phyloP scores from a whole-genome alignment of 2,113 vertebrate genomes.

The Clarias batrachus region DNA sequence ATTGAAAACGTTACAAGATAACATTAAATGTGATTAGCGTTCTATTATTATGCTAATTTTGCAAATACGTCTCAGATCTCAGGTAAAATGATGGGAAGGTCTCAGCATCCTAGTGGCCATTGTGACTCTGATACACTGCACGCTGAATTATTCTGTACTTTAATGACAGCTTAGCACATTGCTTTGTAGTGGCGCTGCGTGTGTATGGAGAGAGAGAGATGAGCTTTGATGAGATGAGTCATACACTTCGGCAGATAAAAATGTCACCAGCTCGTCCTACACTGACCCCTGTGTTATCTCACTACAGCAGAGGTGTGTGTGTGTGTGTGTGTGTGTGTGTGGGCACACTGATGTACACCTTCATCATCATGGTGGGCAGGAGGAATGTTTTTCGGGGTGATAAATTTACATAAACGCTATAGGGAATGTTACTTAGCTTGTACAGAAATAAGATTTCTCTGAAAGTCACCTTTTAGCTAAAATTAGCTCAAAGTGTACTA shows the following conservation, averaged over 20 bases:
- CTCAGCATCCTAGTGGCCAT: neutral
- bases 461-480: neutral
- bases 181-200: neutral
- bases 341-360: neutral
- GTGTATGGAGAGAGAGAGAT: neutral
- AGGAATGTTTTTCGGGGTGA: neutral
- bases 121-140: neutral
- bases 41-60: neutral
- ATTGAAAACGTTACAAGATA: neutral
- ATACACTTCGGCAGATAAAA: constrained; percentile 23
- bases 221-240: constrained; percentile 26
- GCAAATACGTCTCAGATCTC: neutral
- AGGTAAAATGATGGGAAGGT: neutral
- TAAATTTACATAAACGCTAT: neutral
- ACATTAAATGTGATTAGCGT: neutral
- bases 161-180: neutral
- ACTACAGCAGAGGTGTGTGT: constrained; percentile 5
- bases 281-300: constrained; percentile 37
- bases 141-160: neutral
- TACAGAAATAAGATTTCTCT: neutral
- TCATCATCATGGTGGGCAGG: neutral
- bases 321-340: constrained; percentile 16
- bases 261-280: constrained; percentile 4
- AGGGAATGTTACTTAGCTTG: neutral
- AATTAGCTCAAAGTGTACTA: neutral